Conservation (phyloP, 2,888 invertebrate species). For the Unio delphinus region DNA sequence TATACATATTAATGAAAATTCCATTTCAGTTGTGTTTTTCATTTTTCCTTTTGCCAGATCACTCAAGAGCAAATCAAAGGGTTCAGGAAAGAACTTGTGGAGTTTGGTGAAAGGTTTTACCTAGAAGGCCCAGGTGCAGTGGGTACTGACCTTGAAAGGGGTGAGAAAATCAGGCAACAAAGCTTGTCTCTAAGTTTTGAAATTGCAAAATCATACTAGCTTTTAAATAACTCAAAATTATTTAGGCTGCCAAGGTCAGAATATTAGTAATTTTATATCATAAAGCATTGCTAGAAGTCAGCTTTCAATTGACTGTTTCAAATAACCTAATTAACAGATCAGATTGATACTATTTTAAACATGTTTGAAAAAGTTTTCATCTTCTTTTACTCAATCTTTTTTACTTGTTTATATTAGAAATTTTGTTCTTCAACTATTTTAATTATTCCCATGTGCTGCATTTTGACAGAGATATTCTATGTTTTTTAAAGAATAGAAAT, state of each 20-base stretch:
- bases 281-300: too few relatives aligned
- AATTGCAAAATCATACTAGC: neutral
- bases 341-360: too few relatives aligned
- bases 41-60: constrained; percentile 71
- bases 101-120: constrained; percentile 83
- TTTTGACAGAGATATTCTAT: neutral
- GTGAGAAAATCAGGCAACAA: constrained; percentile 69
- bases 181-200: too few relatives aligned
- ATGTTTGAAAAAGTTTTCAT: too few relatives aligned
- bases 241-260: neutral
- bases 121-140: constrained; percentile 86
- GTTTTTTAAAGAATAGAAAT: neutral
- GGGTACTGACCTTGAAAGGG: constrained; percentile 83
- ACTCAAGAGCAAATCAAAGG: constrained; percentile 83
- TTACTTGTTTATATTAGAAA: too few relatives aligned
- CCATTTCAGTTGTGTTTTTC: neutral
- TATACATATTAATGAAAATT: too few relatives aligned
- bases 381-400: too few relatives aligned
- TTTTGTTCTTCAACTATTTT: too few relatives aligned
- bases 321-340: too few relatives aligned
- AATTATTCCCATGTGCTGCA: too few relatives aligned
- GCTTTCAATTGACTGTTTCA: too few relatives aligned
- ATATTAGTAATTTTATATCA: too few relatives aligned
- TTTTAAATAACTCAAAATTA: neutral
- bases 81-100: constrained; percentile 77